Evolutionary conservation across 1,140 invertebrate species (phyloP).

Genomic region (Halictus rubicundus): DNA sequence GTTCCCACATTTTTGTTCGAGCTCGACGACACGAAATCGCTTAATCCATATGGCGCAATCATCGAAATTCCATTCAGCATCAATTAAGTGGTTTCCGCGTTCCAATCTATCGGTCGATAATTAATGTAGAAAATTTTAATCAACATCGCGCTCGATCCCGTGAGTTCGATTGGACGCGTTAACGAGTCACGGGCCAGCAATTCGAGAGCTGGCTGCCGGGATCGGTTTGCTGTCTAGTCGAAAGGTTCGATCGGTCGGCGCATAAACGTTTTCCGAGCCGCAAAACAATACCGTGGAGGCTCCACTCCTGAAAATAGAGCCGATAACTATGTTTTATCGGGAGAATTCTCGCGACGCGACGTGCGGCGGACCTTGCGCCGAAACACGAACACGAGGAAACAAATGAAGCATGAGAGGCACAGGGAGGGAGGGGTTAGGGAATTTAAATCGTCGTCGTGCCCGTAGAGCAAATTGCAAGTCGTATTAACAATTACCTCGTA

Average conservation of each 20-base stretch:
- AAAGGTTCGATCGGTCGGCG: not conserved
- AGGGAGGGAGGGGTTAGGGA: too few species aligned
- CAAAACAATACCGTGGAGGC: slow-evolving; percentile 28
- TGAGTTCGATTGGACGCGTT: slow-evolving; percentile 34
- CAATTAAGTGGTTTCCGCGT: slow-evolving; percentile 39
- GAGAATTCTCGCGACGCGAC: too few species aligned
- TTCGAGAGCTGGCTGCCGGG: not conserved
- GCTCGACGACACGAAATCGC: not conserved
- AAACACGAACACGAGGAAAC: too few species aligned
- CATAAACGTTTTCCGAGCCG: slow-evolving; percentile 25
- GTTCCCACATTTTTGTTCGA: not conserved
- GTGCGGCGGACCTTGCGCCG: too few species aligned
- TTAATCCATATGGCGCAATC: slow-evolving; percentile 8
- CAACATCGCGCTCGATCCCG: slow-evolving; percentile 11
- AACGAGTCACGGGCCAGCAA: slow-evolving; percentile 11
- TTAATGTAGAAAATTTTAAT: slow-evolving; percentile 51
- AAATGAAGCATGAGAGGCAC: too few species aligned
- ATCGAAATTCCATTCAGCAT: slow-evolving; percentile 31
- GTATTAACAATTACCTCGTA: slow-evolving; percentile 60
- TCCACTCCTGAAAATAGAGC: slow-evolving; percentile 52
- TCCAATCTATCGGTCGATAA: slow-evolving; percentile 44
- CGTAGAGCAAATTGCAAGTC: slow-evolving; percentile 45
- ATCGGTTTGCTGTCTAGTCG: slow-evolving; percentile 12
- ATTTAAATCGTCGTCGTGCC: slow-evolving; percentile 38
- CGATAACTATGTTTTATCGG: not conserved